Percentiles rank a stretch among this genome's conserved stretches.
phyloP scores from a whole-genome alignment of 1,140 invertebrate genomes.

The Harpegnathos saltator region DNA sequence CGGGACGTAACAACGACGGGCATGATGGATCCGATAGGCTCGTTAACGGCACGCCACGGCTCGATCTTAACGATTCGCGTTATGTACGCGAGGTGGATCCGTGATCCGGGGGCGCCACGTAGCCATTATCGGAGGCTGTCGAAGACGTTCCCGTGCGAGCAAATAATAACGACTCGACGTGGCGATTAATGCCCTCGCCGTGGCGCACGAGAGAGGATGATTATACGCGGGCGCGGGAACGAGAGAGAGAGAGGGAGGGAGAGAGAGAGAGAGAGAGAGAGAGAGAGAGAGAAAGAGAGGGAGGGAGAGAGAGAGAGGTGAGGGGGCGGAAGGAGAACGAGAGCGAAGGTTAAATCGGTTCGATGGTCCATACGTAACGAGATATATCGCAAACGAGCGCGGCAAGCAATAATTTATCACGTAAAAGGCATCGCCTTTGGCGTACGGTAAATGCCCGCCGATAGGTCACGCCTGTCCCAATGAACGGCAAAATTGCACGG shows the following conservation, averaged over 20 bases:
- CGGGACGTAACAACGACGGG: conserved; percentile 19
- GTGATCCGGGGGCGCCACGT: conserved; percentile 38
- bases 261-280: conserved; percentile 45
- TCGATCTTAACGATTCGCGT: conserved; percentile 58
- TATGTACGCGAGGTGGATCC: background rate
- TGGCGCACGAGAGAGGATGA: conserved; percentile 39
- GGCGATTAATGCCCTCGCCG: conserved; percentile 57
- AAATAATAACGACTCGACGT: conserved; percentile 61
- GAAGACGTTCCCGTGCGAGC: conserved; percentile 41
- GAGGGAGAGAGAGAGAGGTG: conserved; percentile 16
- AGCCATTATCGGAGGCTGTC: conserved; percentile 48
- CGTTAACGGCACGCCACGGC: conserved; percentile 51
- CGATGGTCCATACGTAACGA: conserved; percentile 66
- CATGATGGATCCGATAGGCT: conserved; percentile 52
- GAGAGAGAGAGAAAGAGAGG: conserved; percentile 21
- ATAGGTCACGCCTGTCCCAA: conserved; percentile 75
- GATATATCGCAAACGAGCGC: conserved; percentile 61
- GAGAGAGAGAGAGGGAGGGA: conserved; percentile 31
- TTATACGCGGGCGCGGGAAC: conserved; percentile 32
- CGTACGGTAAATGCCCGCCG: conserved; percentile 68
- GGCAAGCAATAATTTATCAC: conserved; percentile 74
- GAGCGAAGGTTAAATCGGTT: conserved; percentile 62
- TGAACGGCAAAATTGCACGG: conserved; percentile 64
- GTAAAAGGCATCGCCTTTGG: conserved; percentile 74
- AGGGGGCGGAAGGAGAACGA: conserved; percentile 43